Conservation (phyloP, 2,797 vertebrate species). For the Neosalanx taihuensis region DNA sequence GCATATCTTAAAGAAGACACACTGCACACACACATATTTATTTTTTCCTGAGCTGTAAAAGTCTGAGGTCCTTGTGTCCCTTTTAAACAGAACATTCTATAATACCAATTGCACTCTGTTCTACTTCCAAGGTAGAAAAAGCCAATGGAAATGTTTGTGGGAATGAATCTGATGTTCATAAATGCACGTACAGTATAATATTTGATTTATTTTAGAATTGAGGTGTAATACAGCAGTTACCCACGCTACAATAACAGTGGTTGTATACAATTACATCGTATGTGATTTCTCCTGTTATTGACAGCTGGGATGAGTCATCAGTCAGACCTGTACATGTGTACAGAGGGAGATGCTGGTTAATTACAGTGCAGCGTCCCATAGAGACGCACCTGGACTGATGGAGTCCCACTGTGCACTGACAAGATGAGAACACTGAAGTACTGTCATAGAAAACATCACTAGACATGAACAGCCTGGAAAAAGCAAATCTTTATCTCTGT, state of each 20-base stretch:
- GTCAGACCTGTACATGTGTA: not conserved
- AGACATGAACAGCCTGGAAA: not conserved
- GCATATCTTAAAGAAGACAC: slow-evolving; percentile 1
- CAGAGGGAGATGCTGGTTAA: slow-evolving; percentile 1
- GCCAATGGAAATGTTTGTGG: too few relatives aligned
- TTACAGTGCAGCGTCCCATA: not conserved
- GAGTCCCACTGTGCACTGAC: not conserved
- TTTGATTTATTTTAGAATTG: not conserved
- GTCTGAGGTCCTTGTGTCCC: not conserved
- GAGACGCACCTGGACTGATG: not conserved
- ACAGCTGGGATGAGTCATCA: not conserved
- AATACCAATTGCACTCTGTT: not conserved
- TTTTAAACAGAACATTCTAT: not conserved
- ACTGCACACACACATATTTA: not conserved
- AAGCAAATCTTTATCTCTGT: not conserved
- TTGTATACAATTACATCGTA: not conserved
- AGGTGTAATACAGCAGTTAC: not conserved
- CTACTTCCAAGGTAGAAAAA: too few relatives aligned
- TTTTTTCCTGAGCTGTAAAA: slow-evolving; percentile 6
- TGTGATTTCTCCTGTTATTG: not conserved
- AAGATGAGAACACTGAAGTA: slow-evolving; percentile 3
- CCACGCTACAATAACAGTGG: not conserved
- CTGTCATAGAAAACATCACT: not conserved
- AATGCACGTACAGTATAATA: too few relatives aligned
- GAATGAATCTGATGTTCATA: too few relatives aligned